These are phyloP conservation scores for Bombus huntii DNA, from an alignment of 1,140 invertebrate genomes.

Conservation along the genomic window DNA sequence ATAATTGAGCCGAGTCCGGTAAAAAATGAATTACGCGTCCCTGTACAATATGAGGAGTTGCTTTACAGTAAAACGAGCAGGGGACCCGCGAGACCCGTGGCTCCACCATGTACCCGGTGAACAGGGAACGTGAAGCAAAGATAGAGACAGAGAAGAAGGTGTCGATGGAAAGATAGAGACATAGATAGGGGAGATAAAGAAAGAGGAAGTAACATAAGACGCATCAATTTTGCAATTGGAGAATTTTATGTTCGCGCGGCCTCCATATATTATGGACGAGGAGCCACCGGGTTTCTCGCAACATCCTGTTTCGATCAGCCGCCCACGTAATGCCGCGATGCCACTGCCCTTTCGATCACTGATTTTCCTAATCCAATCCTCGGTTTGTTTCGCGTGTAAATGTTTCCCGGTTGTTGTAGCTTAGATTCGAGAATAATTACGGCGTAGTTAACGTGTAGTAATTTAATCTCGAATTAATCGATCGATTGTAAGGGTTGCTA, in stretches of 20 bases:
- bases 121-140: not conserved
- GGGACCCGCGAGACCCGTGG: slow-evolving; percentile 78
- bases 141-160: not conserved
- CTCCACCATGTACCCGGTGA: slow-evolving; percentile 17
- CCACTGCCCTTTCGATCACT: not conserved
- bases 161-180: slow-evolving; percentile 6
- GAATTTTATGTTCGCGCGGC: slow-evolving; percentile 81
- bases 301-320: slow-evolving; percentile 23
- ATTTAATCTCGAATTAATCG: too few relatives aligned
- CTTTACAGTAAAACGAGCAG: slow-evolving; percentile 81
- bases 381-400: not conserved
- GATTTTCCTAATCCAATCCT: slow-evolving; percentile 13
- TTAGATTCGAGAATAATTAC: too few relatives aligned
- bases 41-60: slow-evolving; percentile 83
- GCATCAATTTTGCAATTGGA: slow-evolving; percentile 84
- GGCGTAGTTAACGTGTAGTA: too few relatives aligned
- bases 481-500: too few relatives aligned
- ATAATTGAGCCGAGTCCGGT: slow-evolving; percentile 83
- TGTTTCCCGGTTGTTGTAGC: too few relatives aligned
- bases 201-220: slow-evolving; percentile 78
- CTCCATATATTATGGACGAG: slow-evolving; percentile 79
- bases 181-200: slow-evolving; percentile 18
- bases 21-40: slow-evolving; percentile 84
- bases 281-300: slow-evolving; percentile 27
- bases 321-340: not conserved